A percentile compares a stretch with the other conserved stretches of the same genome.
Conservation (phyloP, 2,113 vertebrate species). For the Arizona elegans region DNA sequence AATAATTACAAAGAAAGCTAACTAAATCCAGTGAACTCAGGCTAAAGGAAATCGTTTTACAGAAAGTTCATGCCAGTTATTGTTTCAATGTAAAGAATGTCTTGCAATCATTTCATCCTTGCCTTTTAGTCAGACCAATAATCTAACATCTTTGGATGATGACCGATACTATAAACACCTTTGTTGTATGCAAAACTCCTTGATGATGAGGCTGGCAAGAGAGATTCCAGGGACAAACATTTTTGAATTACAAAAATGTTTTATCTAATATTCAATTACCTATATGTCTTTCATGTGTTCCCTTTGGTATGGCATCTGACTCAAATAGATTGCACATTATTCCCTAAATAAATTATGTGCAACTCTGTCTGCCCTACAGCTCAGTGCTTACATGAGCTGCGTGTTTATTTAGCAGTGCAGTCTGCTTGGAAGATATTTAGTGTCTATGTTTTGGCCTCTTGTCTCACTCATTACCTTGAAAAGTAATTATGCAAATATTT, state of each 20-base stretch:
- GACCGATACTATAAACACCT: conserved; percentile 15
- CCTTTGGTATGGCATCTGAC: conserved; percentile 40
- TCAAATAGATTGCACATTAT: conserved; percentile 49
- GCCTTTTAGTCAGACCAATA: conserved; percentile 1
- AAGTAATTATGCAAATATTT: conserved; percentile 60
- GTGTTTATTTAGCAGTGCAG: conserved; percentile 48
- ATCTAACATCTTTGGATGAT: conserved; percentile 14
- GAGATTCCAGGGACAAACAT: conserved; percentile 36
- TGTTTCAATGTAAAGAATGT: neutral
- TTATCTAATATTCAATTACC: conserved; percentile 53
- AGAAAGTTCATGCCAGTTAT: neutral
- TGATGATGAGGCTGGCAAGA: conserved; percentile 10
- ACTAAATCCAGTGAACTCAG: neutral
- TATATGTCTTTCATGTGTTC: conserved; percentile 48
- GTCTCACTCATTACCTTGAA: conserved; percentile 57
- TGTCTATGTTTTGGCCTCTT: conserved; percentile 46
- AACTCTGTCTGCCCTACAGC: conserved; percentile 37
- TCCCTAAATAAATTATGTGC: conserved; percentile 54
- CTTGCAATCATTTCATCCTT: conserved; percentile 25
- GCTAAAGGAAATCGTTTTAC: neutral
- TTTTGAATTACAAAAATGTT: conserved; percentile 35
- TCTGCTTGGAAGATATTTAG: conserved; percentile 41
- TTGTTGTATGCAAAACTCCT: conserved; percentile 22
- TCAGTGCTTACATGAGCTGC: conserved; percentile 37
- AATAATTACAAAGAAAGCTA: neutral